These are phyloP conservation scores for Drosophila meridiana DNA, from an alignment of 2,888 invertebrate genomes.

Conservation along the genomic window DNA sequence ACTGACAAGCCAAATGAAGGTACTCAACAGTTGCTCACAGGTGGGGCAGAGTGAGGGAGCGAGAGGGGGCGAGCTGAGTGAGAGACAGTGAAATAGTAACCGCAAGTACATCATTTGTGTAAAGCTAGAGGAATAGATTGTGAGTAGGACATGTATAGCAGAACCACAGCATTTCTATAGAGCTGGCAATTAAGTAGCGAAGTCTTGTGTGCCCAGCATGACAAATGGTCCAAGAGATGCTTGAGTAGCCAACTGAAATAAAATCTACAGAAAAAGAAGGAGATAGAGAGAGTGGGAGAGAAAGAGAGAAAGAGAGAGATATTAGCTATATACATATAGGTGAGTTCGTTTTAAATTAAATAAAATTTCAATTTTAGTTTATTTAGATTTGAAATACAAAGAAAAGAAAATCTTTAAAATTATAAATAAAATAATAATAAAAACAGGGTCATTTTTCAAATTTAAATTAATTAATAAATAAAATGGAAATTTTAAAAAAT, in stretches of 20 bases:
- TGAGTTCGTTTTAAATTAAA: not conserved
- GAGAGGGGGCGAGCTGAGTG: not conserved
- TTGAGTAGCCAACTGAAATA: not conserved
- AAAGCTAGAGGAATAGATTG: not conserved
- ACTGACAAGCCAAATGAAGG: constrained; percentile 77
- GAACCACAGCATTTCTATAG: constrained; percentile 64
- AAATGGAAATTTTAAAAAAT: too few relatives aligned
- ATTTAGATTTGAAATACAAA: not conserved
- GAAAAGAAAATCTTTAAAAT: too few relatives aligned
- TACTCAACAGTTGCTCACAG: constrained; percentile 38
- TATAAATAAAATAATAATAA: too few relatives aligned
- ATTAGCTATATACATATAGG: not conserved
- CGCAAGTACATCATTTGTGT: constrained; percentile 6
- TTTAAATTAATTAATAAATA: too few relatives aligned
- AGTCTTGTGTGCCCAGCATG: constrained; percentile 8
- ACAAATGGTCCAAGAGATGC: constrained; percentile 29
- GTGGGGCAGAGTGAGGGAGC: not conserved
- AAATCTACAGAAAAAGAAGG: not conserved
- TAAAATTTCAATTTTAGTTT: not conserved
- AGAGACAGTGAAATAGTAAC: not conserved
- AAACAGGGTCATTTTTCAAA: too few relatives aligned
- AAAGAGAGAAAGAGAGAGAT: not conserved
- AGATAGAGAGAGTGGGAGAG: not conserved
- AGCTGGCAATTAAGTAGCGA: constrained; percentile 62
- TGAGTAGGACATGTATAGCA: not conserved